Evolutionary conservation across 2,888 invertebrate species (phyloP).

Genomic region (Thelaira solivaga): DNA sequence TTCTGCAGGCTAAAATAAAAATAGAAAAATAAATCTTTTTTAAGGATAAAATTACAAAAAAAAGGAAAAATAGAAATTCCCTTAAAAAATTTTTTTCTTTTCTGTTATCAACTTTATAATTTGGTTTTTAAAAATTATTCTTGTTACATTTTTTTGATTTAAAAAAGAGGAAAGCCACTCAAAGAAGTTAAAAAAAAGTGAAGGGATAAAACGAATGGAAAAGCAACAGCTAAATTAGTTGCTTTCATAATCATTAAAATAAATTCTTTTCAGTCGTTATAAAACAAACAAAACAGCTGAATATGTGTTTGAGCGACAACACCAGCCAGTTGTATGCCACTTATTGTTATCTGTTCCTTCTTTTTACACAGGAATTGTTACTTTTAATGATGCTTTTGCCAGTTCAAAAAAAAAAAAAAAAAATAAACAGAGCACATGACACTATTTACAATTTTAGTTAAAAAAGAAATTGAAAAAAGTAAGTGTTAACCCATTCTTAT

Average conservation of each 20-base stretch:
- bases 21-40: too few relatives aligned
- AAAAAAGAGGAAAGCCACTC: too few relatives aligned
- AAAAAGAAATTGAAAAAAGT: not conserved
- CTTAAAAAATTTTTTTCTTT: too few relatives aligned
- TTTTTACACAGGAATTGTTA: not conserved
- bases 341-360: slow-evolving; percentile 11
- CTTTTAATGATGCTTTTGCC: slow-evolving; percentile 26
- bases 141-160: too few relatives aligned
- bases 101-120: too few relatives aligned
- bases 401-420: not conserved
- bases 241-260: too few relatives aligned
- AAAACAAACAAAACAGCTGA: not conserved
- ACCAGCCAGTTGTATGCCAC: slow-evolving; percentile 1
- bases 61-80: too few relatives aligned
- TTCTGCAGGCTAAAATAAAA: too few relatives aligned
- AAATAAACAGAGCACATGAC: not conserved
- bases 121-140: too few relatives aligned
- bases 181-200: not conserved
- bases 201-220: not conserved
- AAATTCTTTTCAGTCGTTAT: slow-evolving; percentile 7
- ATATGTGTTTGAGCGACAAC: not conserved
- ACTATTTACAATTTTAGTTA: not conserved
- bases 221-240: not conserved
- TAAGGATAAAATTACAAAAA: too few relatives aligned
- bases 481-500: not conserved